Base-by-base conservation (phyloP, 2,113 vertebrate genomes). In the Delphinapterus leucas region DNA sequence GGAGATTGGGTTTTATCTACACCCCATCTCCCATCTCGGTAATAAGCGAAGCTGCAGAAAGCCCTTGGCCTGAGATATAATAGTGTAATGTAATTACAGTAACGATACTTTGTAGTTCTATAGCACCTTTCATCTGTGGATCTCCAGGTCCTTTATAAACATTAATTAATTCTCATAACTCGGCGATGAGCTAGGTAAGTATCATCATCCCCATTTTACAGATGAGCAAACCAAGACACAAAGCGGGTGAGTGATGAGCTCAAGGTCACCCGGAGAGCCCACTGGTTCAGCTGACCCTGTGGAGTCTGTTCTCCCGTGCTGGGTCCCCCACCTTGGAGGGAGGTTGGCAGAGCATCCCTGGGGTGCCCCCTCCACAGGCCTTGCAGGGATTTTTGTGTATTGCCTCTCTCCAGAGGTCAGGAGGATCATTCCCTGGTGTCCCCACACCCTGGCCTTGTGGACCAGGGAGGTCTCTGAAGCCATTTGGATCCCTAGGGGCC, bases 151-250 rank as follows among this genome's bases (percentile, higher is more conserved):
- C 97, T 98, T 97, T 97, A 97, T 90, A 96, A 94, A 96, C 96
- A 96, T 90, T 96, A 98, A 98, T 92, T 92, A 98, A 97, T 98
- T 98, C 95, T 91, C 97, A 98, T 77, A 97, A 85, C 93, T 97
- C 74, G 13, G 91, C 97, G 67, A 98, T 98, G 98, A 98, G 98
- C 98, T 95, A 98, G 97, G 97, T 96, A 93, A 97, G 97, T 67
- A 97, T 97, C 94, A 95, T 96, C 94, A 98, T 11, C 76, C 76
- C 85, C 92, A 83, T 92, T 79, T 88, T 94, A 82, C 0, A 0
- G 76, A 79, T 21, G 81, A 60, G 36, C 49, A 96, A 97, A 97
- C 74, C 80, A 28, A 94, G 94, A 86, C 44, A 25, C 82, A 11
- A 20, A 60, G 18, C 79, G 61, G 93, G 92, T 44, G 60, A 91